Percentiles rank a stretch among this genome's conserved stretches.
These are phyloP conservation scores for Sarcophaga bullata DNA, from an alignment of 1,140 invertebrate genomes.

Conservation along the genomic window DNA sequence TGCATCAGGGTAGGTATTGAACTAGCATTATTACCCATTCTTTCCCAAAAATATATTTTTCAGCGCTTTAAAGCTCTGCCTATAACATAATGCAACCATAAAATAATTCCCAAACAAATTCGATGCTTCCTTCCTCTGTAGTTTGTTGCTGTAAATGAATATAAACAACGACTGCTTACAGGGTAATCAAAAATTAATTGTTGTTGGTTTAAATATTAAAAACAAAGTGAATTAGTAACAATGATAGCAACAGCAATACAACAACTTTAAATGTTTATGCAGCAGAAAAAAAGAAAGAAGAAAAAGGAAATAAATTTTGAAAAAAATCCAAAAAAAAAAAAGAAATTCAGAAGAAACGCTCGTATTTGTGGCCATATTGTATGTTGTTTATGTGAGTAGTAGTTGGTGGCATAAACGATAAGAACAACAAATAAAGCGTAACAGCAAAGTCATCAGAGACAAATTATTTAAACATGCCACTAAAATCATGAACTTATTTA, in stretches of 20 bases:
- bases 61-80: too few species aligned
- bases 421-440: not conserved
- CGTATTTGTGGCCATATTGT: not conserved
- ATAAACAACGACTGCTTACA: slow-evolving; percentile 15
- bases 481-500: not conserved
- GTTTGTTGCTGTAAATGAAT: not conserved
- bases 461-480: slow-evolving; percentile 36
- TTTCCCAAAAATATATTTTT: too few species aligned
- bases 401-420: slow-evolving; percentile 7
- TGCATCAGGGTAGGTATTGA: too few species aligned
- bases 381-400: not conserved
- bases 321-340: not conserved
- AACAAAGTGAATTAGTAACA: slow-evolving; percentile 40
- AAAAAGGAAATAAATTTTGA: not conserved
- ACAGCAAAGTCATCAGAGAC: slow-evolving; percentile 33
- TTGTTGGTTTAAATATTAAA: slow-evolving; percentile 36
- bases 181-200: slow-evolving; percentile 41
- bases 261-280: not conserved
- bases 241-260: not conserved
- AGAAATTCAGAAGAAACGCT: not conserved
- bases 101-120: too few species aligned
- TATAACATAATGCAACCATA: too few species aligned
- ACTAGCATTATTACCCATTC: too few species aligned
- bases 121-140: too few species aligned
- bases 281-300: not conserved